Base-by-base conservation (phyloP, 1,140 invertebrate species). In the Drosophila chauvacae region DNA sequence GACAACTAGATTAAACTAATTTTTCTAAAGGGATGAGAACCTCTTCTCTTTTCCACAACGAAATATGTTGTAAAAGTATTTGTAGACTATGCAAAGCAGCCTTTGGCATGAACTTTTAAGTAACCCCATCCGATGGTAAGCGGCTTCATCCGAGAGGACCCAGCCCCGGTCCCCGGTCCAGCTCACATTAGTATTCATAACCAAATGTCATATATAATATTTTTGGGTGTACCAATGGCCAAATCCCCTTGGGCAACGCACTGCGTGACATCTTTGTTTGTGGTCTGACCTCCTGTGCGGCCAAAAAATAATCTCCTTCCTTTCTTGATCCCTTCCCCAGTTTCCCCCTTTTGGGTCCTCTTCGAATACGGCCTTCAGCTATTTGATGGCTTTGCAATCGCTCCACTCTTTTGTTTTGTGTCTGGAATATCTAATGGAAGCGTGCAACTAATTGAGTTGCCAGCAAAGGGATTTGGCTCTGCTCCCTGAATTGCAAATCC, bases 381-480 rank as follows among this genome's bases (percentile, higher is more conserved):
- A 86, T 88, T 88, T 79, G 86, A 86, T 86, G 84, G 83, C 84
- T 86, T 86, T 88, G 83, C 83, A 86, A 86, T 86, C 81, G 81
- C 88, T 79, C 57, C 76, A 56, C 58, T 86, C 83, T 50, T 60
- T 86, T 81, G 64, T 75, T 69, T 69, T 86, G 83, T 86, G 83
- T 76, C 66, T 73, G 83, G 83, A 86, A 86, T 86, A 88, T 80
- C 84, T 80, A 86, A 86, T 86, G 83, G 83, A 80, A 83, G 83
- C 83, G 76, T 86, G 83, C 83, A 88, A 83, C 84, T 86, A 86
- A 86, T 86, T 86, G 83, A 88, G 80, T 88, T 87, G 83, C 75
- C 63, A 33, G 71, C 63, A 68, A 77, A 58, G 51, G 62, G 74
- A 77, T 48, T 42, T 42, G 50, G 23, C 50, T 53, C 33, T 50